Percentiles rank a stretch among this genome's conserved stretches.
Conservation (phyloP, 2,113 vertebrate genomes). For the Regulus satrapa region DNA sequence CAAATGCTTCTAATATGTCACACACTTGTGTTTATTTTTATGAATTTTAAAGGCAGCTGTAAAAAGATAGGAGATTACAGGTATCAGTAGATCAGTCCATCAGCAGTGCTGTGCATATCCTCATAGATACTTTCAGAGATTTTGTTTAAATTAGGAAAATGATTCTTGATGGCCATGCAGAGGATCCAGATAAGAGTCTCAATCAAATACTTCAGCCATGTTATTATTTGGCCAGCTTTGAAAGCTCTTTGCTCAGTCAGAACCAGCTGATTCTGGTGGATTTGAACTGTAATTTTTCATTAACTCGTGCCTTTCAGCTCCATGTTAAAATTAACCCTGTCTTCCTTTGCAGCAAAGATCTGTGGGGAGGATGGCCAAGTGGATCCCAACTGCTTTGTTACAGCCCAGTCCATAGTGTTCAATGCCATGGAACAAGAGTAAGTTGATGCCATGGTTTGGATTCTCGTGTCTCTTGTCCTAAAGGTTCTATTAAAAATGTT, state of each 20-base stretch:
- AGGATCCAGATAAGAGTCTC: neutral
- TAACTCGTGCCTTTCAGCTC: neutral
- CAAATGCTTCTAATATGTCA: neutral
- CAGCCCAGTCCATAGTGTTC: conserved; percentile 88
- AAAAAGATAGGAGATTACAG: neutral
- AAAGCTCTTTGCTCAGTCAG: neutral
- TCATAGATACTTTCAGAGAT: neutral
- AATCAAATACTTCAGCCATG: neutral
- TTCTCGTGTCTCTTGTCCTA: neutral
- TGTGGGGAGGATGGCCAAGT: conserved; percentile 98
- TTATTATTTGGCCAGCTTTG: neutral
- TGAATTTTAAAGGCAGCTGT: neutral
- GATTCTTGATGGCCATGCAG: neutral
- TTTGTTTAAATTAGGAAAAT: neutral
- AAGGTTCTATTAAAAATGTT: neutral
- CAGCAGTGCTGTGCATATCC: neutral
- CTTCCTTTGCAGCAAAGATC: conserved; percentile 86
- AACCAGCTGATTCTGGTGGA: neutral
- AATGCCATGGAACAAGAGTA: conserved; percentile 93
- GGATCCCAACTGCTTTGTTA: conserved; percentile 96
- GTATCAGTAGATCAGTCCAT: neutral
- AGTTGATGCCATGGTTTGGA: conserved; percentile 59
- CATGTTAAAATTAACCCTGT: neutral
- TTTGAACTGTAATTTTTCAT: neutral
- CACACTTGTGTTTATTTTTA: neutral